phyloP scores from a whole-genome alignment of 2,797 vertebrate genomes.

The Ispidina lecontei region DNA sequence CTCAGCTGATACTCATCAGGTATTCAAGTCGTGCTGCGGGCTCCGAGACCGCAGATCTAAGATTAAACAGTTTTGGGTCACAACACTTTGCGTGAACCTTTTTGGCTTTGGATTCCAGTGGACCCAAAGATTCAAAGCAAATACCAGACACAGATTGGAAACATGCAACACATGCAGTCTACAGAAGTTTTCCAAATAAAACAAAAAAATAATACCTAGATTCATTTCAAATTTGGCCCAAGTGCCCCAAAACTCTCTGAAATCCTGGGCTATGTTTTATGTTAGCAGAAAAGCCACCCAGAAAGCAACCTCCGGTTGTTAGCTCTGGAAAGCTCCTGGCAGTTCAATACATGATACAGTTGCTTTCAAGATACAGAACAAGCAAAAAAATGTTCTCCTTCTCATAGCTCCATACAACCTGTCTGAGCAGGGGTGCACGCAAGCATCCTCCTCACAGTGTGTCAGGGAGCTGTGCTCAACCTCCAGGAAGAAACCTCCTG shows the following conservation, averaged over 20 bases:
- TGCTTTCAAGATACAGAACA: not conserved
- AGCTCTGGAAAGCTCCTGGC: not conserved
- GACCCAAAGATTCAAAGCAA: conserved; percentile 32
- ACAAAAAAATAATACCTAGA: not conserved
- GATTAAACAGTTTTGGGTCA: conserved; percentile 69
- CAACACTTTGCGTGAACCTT: conserved; percentile 47
- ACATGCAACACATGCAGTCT: not conserved
- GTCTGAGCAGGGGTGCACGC: not conserved
- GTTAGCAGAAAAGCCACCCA: conserved; percentile 2
- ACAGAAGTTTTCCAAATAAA: conserved; percentile 8
- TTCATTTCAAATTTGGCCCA: not conserved
- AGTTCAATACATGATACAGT: not conserved
- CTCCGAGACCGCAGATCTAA: not conserved
- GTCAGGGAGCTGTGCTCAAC: fast-evolving
- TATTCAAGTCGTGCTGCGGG: not conserved
- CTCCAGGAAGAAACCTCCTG: not conserved
- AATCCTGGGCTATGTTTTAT: not conserved
- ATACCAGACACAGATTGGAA: conserved; percentile 21
- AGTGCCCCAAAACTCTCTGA: not conserved
- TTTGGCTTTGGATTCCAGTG: not conserved
- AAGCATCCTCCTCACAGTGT: fast-evolving
- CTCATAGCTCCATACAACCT: not conserved
- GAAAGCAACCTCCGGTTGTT: not conserved
- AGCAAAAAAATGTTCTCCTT: not conserved
- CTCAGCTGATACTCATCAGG: conserved; percentile 72